Conservation (phyloP, 2,113 vertebrate genomes). For the Notarius lentiginosus region DNA sequence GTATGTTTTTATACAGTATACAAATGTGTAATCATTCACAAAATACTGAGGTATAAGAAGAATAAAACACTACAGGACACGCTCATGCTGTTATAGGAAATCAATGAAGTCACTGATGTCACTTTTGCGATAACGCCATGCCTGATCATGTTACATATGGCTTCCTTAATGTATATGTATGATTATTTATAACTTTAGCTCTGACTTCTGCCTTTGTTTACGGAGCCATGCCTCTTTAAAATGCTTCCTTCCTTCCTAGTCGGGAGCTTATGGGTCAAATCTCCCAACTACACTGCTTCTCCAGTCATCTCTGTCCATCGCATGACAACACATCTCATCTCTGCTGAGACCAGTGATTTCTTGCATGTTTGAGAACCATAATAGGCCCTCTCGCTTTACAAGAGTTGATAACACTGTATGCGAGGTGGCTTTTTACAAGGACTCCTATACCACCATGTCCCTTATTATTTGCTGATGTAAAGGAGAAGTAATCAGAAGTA, state of each 20-base stretch:
- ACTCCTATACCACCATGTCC: no score
- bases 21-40: neutral
- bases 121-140: neutral
- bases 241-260: neutral
- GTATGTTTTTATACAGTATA: neutral
- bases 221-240: neutral
- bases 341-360: no score
- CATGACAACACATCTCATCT: no score
- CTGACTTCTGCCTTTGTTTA: neutral
- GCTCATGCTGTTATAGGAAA: neutral
- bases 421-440: no score
- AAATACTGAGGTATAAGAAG: neutral
- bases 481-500: no score
- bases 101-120: neutral
- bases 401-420: no score
- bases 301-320: no score
- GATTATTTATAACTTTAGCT: neutral
- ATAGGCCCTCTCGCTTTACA: no score
- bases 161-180: neutral
- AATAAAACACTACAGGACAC: neutral
- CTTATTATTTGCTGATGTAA: no score
- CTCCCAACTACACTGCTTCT: no score
- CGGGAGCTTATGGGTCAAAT: no score
- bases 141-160: neutral
- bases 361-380: no score